phyloP scores from a whole-genome alignment of 1,140 invertebrate species.

The Phocides pigmalion region DNA sequence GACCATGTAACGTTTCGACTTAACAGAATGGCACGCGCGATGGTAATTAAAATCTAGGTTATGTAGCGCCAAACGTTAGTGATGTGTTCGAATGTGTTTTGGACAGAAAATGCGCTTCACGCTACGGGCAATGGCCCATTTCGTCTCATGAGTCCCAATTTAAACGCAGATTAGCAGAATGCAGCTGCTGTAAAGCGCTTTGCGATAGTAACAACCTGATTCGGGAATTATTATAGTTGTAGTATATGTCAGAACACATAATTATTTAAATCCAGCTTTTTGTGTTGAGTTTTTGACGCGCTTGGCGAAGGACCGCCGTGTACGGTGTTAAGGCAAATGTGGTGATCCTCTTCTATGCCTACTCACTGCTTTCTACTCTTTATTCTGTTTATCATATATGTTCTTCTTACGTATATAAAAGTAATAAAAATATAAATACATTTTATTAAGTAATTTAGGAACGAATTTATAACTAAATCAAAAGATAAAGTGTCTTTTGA shows the following conservation, averaged over 20 bases:
- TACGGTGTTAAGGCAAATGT: too few species aligned
- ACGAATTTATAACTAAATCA: too few species aligned
- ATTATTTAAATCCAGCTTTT: too few species aligned
- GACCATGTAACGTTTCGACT: constrained; percentile 15
- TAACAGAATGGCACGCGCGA: constrained; percentile 8
- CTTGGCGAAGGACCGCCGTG: too few species aligned
- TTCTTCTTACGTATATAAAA: too few species aligned
- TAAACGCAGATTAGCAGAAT: constrained; percentile 30
- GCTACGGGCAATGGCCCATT: constrained; percentile 26
- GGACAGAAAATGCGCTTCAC: constrained; percentile 26
- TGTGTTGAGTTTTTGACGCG: too few species aligned
- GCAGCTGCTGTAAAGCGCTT: constrained; percentile 25
- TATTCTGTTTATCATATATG: too few species aligned
- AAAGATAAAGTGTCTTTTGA: too few species aligned
- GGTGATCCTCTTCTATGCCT: too few species aligned
- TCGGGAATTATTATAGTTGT: not conserved
- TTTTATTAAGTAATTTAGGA: too few species aligned
- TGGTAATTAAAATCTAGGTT: constrained; percentile 28
- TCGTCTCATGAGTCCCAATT: constrained; percentile 31
- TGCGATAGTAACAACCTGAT: constrained; percentile 9
- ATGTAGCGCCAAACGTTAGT: constrained; percentile 17
- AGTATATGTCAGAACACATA: not conserved
- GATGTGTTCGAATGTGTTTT: constrained; percentile 33
- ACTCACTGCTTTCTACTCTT: too few species aligned
- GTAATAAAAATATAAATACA: too few species aligned